Conservation (phyloP, 2,797 vertebrate species). For the Cryptoblepharus egeriae region DNA sequence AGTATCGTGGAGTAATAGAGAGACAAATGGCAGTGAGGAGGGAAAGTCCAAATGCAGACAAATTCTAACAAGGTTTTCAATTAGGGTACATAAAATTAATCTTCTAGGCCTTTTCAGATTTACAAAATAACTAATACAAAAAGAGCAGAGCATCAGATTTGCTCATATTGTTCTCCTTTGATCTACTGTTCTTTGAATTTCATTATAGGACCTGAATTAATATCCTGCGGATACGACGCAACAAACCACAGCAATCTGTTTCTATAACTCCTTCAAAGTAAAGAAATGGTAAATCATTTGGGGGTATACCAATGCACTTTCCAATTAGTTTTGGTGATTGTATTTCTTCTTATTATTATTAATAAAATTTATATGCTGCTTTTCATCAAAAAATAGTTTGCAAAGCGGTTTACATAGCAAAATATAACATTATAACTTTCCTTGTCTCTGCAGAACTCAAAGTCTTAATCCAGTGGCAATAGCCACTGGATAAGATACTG, state of each 20-base stretch:
- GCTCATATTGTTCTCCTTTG: conserved; percentile 56
- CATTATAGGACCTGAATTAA: conserved; percentile 63
- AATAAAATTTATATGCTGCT: too few species aligned
- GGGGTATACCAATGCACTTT: background rate
- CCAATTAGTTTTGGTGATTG: background rate
- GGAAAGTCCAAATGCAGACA: conserved; percentile 11
- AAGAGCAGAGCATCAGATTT: conserved; percentile 50
- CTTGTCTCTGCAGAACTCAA: too few species aligned
- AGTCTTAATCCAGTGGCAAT: too few species aligned
- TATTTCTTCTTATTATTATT: too few species aligned
- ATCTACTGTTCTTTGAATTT: conserved; percentile 61
- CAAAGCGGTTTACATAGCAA: too few species aligned
- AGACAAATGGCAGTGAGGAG: background rate
- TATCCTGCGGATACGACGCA: conserved; percentile 46
- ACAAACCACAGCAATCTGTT: conserved; percentile 25
- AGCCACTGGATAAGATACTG: too few species aligned
- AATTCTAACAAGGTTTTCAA: conserved; percentile 34
- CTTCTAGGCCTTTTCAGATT: conserved; percentile 50
- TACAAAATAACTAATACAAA: conserved; percentile 40
- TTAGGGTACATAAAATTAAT: conserved; percentile 27
- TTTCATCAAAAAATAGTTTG: too few species aligned
- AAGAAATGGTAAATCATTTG: background rate
- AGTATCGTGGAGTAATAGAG: background rate
- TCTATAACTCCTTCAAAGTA: conserved; percentile 12
- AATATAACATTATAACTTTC: too few species aligned